Evolutionary conservation across 2,113 vertebrate species (phyloP).

Genomic region (Seriola aureovittata): DNA sequence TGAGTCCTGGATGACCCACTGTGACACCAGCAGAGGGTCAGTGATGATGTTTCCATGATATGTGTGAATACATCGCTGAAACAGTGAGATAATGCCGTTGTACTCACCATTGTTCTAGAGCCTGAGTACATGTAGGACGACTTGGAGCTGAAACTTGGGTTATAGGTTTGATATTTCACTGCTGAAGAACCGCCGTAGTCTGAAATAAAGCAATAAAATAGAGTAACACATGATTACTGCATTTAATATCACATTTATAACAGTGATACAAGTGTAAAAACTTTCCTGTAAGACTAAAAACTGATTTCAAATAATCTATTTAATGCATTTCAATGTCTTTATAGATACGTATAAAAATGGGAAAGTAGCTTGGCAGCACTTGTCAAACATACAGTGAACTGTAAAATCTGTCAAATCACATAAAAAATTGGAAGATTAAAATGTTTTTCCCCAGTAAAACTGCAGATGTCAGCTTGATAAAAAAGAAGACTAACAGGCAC

Average conservation of each 20-base stretch:
- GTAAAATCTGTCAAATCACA: background rate
- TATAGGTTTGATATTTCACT: constrained; percentile 78
- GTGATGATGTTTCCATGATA: background rate
- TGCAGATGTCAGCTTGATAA: background rate
- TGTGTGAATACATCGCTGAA: background rate
- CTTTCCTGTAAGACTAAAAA: background rate
- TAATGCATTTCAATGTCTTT: background rate
- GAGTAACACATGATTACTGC: constrained; percentile 3
- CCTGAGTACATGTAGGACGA: constrained; percentile 76
- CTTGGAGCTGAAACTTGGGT: constrained; percentile 81
- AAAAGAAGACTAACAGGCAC: no score
- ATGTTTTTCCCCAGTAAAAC: background rate
- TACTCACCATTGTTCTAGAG: constrained; percentile 76
- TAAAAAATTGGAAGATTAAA: background rate
- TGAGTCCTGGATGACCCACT: constrained; percentile 19
- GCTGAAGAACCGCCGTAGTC: constrained; percentile 79
- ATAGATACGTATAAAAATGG: background rate
- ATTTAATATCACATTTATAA: constrained; percentile 7
- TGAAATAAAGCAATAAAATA: constrained; percentile 57
- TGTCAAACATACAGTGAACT: background rate
- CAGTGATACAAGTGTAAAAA: background rate
- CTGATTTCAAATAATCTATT: background rate
- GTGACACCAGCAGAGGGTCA: constrained; percentile 23
- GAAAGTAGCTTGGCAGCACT: background rate
- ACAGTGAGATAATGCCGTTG: constrained; percentile 1